Evolutionary conservation across 2,113 vertebrate species (phyloP).

Genomic region (Zeus faber): DNA sequence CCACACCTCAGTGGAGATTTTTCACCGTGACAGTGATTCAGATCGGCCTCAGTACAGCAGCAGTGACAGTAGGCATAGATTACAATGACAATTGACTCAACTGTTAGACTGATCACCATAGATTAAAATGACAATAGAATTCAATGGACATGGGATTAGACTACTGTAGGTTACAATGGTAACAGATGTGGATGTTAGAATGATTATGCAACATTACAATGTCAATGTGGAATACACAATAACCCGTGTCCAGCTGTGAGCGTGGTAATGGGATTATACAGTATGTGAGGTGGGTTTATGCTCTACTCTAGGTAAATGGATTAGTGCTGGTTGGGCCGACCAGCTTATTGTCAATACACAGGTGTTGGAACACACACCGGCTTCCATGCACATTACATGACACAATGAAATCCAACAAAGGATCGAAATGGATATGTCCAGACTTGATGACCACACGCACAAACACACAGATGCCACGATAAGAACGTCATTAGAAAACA

Average conservation of each 20-base stretch:
- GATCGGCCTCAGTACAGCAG: too few relatives aligned
- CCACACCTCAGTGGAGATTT: too few relatives aligned
- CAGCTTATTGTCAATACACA: conserved; percentile 51
- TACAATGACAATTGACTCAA: conserved; percentile 13
- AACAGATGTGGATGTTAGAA: conserved; percentile 28
- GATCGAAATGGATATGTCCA: too few relatives aligned
- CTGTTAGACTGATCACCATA: conserved; percentile 26
- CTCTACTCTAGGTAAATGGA: conserved; percentile 56
- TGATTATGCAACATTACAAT: conserved; percentile 35
- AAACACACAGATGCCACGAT: too few relatives aligned
- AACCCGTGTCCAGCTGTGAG: conserved; percentile 31
- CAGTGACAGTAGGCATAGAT: neutral
- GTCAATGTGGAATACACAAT: conserved; percentile 27
- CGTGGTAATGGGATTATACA: conserved; percentile 47
- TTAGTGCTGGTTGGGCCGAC: conserved; percentile 36
- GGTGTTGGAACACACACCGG: too few relatives aligned
- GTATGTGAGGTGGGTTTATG: conserved; percentile 41
- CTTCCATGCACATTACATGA: too few relatives aligned
- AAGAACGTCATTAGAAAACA: too few relatives aligned
- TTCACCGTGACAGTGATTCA: too few relatives aligned
- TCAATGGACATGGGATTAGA: conserved; percentile 30
- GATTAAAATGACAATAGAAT: conserved; percentile 38
- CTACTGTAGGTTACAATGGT: conserved; percentile 24
- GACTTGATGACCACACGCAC: too few relatives aligned
- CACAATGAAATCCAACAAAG: too few relatives aligned